phyloP scores from a whole-genome alignment of 2,797 vertebrate genomes.

The Ceryle rudis region DNA sequence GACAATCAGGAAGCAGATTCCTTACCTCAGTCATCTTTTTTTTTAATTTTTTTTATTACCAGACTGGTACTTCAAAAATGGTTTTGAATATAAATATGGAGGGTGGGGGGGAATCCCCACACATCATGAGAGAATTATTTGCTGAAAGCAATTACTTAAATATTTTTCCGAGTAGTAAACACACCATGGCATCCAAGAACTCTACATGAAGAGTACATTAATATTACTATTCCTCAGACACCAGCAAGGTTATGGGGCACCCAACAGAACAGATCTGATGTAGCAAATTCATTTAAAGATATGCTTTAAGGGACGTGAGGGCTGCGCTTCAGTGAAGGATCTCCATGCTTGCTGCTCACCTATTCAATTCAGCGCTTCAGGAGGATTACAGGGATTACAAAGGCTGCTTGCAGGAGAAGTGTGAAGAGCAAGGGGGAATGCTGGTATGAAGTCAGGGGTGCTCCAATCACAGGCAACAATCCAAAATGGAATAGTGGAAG shows the following conservation, averaged over 20 bases:
- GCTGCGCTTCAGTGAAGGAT: neutral
- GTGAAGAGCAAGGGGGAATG: neutral
- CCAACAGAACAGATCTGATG: fast-evolving
- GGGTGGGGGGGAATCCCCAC: neutral
- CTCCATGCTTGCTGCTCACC: neutral
- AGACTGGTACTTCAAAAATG: neutral
- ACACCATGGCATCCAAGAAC: neutral
- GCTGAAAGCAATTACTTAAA: conserved; percentile 8
- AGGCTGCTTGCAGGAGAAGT: neutral
- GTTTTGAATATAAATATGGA: neutral
- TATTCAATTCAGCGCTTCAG: neutral
- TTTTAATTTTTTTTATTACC: neutral
- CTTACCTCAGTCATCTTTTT: neutral
- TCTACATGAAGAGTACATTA: neutral
- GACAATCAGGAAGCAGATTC: neutral
- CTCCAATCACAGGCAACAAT: neutral
- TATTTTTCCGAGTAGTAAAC: conserved; percentile 20
- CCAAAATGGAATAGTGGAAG: neutral
- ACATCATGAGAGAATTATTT: neutral
- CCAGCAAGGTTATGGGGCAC: neutral
- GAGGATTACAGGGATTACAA: neutral
- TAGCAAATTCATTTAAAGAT: neutral
- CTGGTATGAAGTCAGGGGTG: neutral
- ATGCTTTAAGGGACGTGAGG: neutral
- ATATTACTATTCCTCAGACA: neutral